phyloP scores from a whole-genome alignment of 2,888 invertebrate species.

The Drosophila cyrtoloma region DNA sequence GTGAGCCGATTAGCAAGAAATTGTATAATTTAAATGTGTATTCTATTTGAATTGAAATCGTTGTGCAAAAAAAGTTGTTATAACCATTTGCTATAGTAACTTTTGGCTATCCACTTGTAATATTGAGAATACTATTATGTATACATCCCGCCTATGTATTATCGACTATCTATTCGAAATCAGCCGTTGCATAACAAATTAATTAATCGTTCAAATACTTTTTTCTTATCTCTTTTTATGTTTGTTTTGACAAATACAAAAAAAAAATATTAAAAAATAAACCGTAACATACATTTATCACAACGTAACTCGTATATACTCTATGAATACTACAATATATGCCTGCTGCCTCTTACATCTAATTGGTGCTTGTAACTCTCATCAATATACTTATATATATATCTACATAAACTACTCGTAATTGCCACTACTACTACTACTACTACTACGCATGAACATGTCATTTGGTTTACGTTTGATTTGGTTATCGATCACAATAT shows the following conservation, averaged over 20 bases:
- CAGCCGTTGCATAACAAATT: constrained; percentile 71
- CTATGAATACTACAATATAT: constrained; percentile 59
- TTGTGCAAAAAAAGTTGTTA: constrained; percentile 78
- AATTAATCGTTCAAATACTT: constrained; percentile 68
- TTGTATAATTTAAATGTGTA: not conserved
- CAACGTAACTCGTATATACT: constrained; percentile 67
- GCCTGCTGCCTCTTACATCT: constrained; percentile 81
- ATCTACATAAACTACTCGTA: constrained; percentile 37
- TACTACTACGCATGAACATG: constrained; percentile 63
- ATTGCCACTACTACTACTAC: constrained; percentile 29
- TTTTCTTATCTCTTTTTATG: constrained; percentile 82
- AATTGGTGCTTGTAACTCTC: constrained; percentile 83
- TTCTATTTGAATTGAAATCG: constrained; percentile 46
- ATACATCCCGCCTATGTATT: constrained; percentile 55
- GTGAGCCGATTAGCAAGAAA: constrained; percentile 81
- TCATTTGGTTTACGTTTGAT: constrained; percentile 64
- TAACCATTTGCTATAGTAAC: constrained; percentile 75
- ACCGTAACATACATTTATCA: constrained; percentile 69
- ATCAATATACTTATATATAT: constrained; percentile 48
- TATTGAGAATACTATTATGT: constrained; percentile 51
- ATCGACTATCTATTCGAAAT: constrained; percentile 59
- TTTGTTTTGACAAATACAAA: constrained; percentile 49
- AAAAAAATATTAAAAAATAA: constrained; percentile 23
- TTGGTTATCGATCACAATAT: constrained; percentile 52
- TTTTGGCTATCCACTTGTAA: constrained; percentile 67